Percentiles rank a stretch among this genome's conserved stretches.
Conservation (phyloP, 2,113 vertebrate genomes). For the Bufo bufo region DNA sequence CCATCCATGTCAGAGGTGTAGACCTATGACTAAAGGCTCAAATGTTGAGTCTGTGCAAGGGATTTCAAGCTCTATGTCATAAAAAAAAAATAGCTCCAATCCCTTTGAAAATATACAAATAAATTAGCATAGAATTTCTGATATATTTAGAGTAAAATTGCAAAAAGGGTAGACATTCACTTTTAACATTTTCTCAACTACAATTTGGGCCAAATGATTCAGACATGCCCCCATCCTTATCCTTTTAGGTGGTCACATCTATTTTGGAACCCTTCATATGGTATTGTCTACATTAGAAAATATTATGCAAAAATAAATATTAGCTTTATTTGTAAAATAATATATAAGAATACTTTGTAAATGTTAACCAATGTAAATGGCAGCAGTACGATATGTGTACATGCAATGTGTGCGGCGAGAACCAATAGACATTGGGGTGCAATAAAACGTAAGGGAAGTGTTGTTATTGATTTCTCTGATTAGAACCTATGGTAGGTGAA, state of each 20-base stretch:
- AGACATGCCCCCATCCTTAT: background rate
- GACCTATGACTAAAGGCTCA: no score
- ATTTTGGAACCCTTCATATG: background rate
- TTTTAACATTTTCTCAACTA: background rate
- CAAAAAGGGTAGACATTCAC: background rate
- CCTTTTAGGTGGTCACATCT: background rate
- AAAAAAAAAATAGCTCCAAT: no score
- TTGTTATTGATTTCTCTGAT: conserved; percentile 66
- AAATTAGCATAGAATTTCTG: background rate
- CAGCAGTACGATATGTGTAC: conserved; percentile 18
- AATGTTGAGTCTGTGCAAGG: no score
- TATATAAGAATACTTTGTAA: background rate
- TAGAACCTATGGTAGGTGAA: conserved; percentile 72
- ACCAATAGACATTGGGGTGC: conserved; percentile 63
- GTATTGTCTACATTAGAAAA: conserved; percentile 5
- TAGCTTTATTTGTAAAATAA: conserved; percentile 26
- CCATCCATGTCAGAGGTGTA: no score
- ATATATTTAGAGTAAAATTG: background rate
- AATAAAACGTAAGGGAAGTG: conserved; percentile 9
- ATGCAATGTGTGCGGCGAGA: conserved; percentile 61
- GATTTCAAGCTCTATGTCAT: no score
- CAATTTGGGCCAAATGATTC: background rate
- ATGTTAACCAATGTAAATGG: background rate
- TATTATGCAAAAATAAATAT: conserved; percentile 16
- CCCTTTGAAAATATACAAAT: background rate